A percentile compares a stretch with the other conserved stretches of the same genome.
Evolutionary conservation across 2,888 invertebrate genomes (phyloP).

Genomic region (Tenthredo amoena): DNA sequence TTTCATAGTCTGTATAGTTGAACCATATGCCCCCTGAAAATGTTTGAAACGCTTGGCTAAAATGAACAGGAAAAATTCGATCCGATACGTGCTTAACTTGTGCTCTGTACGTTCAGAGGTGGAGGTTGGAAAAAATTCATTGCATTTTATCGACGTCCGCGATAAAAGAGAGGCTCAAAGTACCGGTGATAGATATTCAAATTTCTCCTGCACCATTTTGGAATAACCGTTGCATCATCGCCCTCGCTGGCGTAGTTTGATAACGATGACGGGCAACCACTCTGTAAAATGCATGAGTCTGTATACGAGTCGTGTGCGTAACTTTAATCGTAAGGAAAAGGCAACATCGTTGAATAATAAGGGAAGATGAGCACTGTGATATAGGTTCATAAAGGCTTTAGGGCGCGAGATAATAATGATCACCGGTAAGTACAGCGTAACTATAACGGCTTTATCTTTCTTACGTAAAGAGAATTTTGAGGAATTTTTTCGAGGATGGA

Average conservation of each 20-base stretch:
- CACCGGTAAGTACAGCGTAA: neutral
- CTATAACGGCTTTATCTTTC: neutral
- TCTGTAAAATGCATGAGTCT: conserved; percentile 22
- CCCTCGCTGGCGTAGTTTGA: conserved; percentile 1
- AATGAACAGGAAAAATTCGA: neutral
- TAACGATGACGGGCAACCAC: conserved; percentile 41
- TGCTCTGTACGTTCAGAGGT: neutral
- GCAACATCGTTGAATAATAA: neutral
- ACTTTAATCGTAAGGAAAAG: conserved; percentile 8
- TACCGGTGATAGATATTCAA: conserved; percentile 38
- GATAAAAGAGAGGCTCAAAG: conserved; percentile 35
- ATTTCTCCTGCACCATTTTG: conserved; percentile 25
- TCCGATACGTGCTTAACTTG: conserved; percentile 11
- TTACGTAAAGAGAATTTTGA: neutral
- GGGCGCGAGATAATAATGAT: neutral
- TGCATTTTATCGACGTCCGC: conserved; percentile 36
- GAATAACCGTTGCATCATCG: conserved; percentile 42
- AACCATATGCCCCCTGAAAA: neutral
- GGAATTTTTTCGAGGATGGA: neutral
- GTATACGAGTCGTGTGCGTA: conserved; percentile 30
- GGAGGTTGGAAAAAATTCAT: conserved; percentile 32
- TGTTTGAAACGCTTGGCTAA: neutral
- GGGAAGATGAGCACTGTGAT: conserved; percentile 4
- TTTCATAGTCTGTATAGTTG: neutral
- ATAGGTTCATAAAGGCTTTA: neutral